Conservation (phyloP, 2,113 vertebrate genomes). For the Leucosticte australis region DNA sequence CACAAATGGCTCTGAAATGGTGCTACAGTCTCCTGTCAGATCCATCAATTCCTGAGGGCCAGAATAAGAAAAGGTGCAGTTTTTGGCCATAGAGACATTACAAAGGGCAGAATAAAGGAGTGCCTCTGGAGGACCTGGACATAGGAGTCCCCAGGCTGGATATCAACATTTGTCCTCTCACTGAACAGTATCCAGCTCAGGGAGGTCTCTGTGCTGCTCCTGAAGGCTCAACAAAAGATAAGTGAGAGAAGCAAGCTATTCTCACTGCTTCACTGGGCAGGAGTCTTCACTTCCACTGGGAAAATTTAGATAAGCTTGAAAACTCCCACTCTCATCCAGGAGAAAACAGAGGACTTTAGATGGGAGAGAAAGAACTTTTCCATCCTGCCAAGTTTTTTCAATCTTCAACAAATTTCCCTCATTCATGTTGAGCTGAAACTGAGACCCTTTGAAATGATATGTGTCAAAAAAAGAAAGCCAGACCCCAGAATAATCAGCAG, state of each 20-base stretch:
- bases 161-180: background rate
- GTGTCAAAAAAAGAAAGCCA: slow-evolving; percentile 21
- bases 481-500: slow-evolving; percentile 5
- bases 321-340: background rate
- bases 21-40: background rate
- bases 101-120: background rate
- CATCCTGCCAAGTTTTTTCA: slow-evolving; percentile 3
- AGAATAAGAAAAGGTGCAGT: background rate
- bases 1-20: background rate
- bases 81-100: background rate
- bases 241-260: slow-evolving; percentile 15
- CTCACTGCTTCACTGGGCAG: background rate
- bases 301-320: slow-evolving; percentile 39
- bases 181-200: background rate
- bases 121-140: background rate
- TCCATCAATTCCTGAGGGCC: background rate
- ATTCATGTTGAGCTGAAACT: background rate
- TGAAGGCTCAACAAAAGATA: slow-evolving; percentile 16
- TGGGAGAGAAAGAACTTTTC: slow-evolving; percentile 12
- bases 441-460: slow-evolving; percentile 4
- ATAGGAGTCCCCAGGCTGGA: background rate
- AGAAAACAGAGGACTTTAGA: slow-evolving; percentile 19
- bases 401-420: slow-evolving; percentile 4
- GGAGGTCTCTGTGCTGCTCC: background rate
- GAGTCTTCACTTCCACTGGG: slow-evolving; percentile 14